These are phyloP conservation scores for Pandemis heparana DNA, from an alignment of 2,888 invertebrate genomes.

Conservation along the genomic window DNA sequence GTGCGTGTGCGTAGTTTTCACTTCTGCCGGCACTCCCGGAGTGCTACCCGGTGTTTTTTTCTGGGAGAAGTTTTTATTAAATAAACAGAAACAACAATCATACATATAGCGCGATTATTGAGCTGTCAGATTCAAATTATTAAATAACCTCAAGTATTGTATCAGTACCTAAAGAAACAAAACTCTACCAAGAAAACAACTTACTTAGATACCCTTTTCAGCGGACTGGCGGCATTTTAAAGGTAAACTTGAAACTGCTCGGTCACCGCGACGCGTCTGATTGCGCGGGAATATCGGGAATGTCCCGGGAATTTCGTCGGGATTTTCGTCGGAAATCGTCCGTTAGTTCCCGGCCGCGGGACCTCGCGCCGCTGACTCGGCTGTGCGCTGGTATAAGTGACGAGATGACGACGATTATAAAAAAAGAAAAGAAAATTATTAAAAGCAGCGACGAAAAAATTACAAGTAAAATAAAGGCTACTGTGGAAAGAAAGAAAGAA, in stretches of 20 bases:
- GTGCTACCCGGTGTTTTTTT: no score
- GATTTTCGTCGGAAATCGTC: constrained; percentile 54
- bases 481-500: no score
- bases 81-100: no score
- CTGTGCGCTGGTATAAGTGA: constrained; percentile 21
- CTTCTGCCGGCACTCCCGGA: no score
- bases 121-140: no score
- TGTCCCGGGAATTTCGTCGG: constrained; percentile 54
- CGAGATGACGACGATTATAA: neutral
- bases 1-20: no score
- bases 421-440: neutral
- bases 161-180: neutral
- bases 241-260: constrained; percentile 42
- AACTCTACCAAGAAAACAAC: neutral
- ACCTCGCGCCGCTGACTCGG: constrained; percentile 50
- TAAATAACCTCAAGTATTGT: no score
- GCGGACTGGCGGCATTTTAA: neutral
- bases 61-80: no score
- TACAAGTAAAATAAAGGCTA: no score
- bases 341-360: constrained; percentile 46
- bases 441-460: neutral
- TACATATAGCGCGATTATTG: no score
- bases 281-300: constrained; percentile 51
- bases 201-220: neutral
- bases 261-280: constrained; percentile 60